Conservation (phyloP, 2,888 invertebrate genomes). For the Megastigmus dorsalis region DNA sequence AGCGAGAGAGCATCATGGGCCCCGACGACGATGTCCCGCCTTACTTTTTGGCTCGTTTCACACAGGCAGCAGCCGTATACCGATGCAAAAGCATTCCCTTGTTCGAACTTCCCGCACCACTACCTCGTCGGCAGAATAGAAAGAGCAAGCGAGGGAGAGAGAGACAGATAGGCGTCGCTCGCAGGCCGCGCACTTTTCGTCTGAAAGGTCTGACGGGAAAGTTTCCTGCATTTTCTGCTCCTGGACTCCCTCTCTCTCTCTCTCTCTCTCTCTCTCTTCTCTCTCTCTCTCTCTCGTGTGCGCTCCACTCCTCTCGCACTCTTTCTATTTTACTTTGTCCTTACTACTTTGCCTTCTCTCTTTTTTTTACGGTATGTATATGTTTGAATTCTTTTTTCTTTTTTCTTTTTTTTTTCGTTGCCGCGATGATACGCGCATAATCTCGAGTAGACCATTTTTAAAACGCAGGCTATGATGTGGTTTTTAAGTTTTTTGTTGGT, state of each 20-base stretch:
- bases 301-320: background rate
- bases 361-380: background rate
- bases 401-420: no score
- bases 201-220: conserved; percentile 68
- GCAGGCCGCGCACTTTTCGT: conserved; percentile 61
- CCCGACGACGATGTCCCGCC: conserved; percentile 54
- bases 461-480: conserved; percentile 2
- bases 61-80: conserved; percentile 52
- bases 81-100: conserved; percentile 74
- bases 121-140: conserved; percentile 42
- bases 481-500: background rate
- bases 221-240: conserved; percentile 57
- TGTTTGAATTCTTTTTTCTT: conserved; percentile 21
- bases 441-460: conserved; percentile 49
- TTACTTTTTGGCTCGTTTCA: conserved; percentile 65
- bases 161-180: conserved; percentile 54
- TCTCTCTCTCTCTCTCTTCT: conserved; percentile 12
- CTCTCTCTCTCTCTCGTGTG: background rate
- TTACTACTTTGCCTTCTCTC: background rate
- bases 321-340: conserved; percentile 8
- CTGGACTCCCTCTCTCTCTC: conserved; percentile 21
- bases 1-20: conserved; percentile 16
- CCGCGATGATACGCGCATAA: conserved; percentile 52
- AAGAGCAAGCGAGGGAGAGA: background rate
- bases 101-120: conserved; percentile 66